Conservation (phyloP, 2,888 invertebrate genomes). For the Drosophila tanythrix region DNA sequence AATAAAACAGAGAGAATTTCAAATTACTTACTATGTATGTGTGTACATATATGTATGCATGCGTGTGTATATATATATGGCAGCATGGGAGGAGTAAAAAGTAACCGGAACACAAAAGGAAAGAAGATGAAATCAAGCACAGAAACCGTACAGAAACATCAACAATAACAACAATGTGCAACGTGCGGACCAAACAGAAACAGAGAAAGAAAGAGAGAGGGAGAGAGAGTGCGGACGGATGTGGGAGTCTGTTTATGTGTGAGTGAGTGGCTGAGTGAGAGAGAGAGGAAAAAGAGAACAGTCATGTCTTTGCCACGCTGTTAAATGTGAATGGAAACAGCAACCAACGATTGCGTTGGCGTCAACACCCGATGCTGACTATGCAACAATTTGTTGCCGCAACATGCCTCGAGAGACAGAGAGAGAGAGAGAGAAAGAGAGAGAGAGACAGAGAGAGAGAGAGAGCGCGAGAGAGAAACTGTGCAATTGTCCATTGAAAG, state of each 20-base stretch:
- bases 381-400: constrained; percentile 78
- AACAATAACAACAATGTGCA: constrained; percentile 52
- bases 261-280: background rate
- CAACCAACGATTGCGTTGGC: constrained; percentile 10
- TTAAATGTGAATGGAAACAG: constrained; percentile 62
- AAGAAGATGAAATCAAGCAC: constrained; percentile 17
- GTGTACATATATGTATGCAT: background rate
- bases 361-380: constrained; percentile 40
- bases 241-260: background rate
- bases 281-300: constrained; percentile 13
- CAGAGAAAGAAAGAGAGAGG: constrained; percentile 13
- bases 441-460: constrained; percentile 11
- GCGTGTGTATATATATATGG: background rate
- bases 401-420: constrained; percentile 34
- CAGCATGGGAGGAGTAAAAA: background rate
- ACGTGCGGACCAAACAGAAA: constrained; percentile 23
- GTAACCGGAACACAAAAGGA: constrained; percentile 7
- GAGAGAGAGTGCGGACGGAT: background rate
- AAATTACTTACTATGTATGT: background rate
- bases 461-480: constrained; percentile 3
- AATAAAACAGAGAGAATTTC: constrained; percentile 1
- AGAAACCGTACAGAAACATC: constrained; percentile 20
- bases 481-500: constrained; percentile 35
- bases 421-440: background rate
- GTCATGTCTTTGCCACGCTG: constrained; percentile 28